A percentile compares a stretch with the other conserved stretches of the same genome.
phyloP scores from a whole-genome alignment of 1,140 invertebrate genomes.

The Arctopsyche grandis region DNA sequence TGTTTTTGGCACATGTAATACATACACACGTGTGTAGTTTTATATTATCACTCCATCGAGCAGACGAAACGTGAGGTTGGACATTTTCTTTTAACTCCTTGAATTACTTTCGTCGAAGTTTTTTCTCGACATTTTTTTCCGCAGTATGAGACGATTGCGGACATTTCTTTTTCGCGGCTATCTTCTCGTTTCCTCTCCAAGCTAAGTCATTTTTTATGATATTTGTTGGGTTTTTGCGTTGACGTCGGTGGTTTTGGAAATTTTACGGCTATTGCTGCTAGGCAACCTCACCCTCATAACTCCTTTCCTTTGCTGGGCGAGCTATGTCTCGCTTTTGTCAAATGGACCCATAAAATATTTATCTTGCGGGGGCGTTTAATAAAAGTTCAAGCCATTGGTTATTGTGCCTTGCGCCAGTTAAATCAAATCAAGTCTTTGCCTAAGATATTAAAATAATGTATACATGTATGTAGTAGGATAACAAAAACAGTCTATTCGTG shows the following conservation, averaged over 20 bases:
- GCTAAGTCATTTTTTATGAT: slow-evolving; percentile 53
- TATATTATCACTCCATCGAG: neutral
- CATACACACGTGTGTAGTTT: neutral
- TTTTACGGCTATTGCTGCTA: slow-evolving; percentile 46
- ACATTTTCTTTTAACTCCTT: neutral
- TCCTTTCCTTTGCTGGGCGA: slow-evolving; percentile 1
- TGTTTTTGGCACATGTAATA: too few species aligned
- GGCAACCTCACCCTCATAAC: slow-evolving; percentile 15
- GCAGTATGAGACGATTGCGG: neutral
- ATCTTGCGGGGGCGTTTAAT: slow-evolving; percentile 35
- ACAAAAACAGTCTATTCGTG: too few species aligned
- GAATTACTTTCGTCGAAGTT: slow-evolving; percentile 21
- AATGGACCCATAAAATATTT: slow-evolving; percentile 37
- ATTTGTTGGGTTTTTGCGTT: slow-evolving; percentile 49
- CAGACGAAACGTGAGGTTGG: neutral
- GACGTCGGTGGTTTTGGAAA: slow-evolving; percentile 29
- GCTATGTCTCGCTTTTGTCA: slow-evolving; percentile 35
- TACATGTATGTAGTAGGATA: too few species aligned
- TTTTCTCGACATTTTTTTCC: neutral
- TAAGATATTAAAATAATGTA: too few species aligned
- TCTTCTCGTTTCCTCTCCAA: neutral
- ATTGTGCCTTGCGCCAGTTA: neutral
- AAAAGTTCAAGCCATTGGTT: slow-evolving; percentile 19
- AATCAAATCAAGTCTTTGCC: neutral
- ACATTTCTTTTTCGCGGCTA: slow-evolving; percentile 25